Evolutionary conservation across 1,140 invertebrate genomes (phyloP), one percentile per base, ranked within the genome.

Genomic region (Uloborus diversus): DNA sequence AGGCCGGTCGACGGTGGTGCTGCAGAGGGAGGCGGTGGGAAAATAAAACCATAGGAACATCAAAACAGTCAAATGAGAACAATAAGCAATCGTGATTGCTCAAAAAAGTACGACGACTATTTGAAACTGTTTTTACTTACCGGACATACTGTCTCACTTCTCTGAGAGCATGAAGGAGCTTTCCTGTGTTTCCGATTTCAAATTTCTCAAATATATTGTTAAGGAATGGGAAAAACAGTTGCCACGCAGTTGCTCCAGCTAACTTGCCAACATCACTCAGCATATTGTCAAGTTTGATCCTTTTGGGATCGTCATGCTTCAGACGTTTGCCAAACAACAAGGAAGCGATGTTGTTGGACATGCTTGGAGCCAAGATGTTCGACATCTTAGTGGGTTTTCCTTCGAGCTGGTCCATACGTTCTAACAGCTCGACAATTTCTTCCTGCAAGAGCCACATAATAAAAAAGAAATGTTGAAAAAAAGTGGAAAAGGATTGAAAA

Each of bases 251-350:
- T 3, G 9, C 23, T 35, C 47, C 80, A 53, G 28, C 25, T 1
- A 51, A 30, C 32, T 47, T 9, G 13, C 53, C 42, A 11, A 73
- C 20, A 17, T 91, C 91, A 14, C 90, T 90, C 5, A 94, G 86
- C n/a, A 93, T 89, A 57, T 86, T 86, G 86, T 94, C 91, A 0
- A 95, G 85, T 27, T 90, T 85, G 51, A 89, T 89, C 70, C 94
- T 87, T 82, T 93, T 89, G 4, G 86, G 84, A 83, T 92, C 88
- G 68, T 89, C 81, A 76, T 87, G 85, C 2, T 83, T 81, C 20
- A 89, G 90, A 83, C 91, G 86, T 83, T 90, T 90, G 1, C 94
- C 93, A 69, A 94, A 93, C 87, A 96, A 90, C 91, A 96, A 94
- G 64, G 89, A 90, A 93, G 94, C 96, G 1, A 96, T 86, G 0